Evolutionary conservation across 2,797 vertebrate genomes (phyloP).

Genomic region (Decapterus maruadsi): DNA sequence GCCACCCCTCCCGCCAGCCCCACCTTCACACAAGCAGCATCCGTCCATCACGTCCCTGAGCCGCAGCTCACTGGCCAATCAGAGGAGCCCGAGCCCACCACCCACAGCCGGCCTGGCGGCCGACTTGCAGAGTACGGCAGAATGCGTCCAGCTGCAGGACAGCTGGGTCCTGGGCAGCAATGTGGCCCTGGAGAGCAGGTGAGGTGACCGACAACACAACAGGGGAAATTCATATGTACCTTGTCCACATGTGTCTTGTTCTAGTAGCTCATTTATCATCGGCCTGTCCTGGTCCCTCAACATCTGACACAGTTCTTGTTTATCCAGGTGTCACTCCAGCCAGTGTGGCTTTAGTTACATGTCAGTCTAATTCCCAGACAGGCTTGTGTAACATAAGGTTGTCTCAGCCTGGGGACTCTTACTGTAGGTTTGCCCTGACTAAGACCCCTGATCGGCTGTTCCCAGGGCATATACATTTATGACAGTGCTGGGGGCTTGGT

Average conservation of each 20-base stretch:
- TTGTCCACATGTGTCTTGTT: no score
- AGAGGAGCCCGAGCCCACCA: conserved; percentile 96
- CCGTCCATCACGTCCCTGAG: conserved; percentile 97
- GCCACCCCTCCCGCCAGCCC: conserved; percentile 93
- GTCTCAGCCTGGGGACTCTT: no score
- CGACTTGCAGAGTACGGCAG: conserved; percentile 98
- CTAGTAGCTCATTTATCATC: no score
- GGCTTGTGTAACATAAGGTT: no score
- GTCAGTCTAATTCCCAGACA: no score
- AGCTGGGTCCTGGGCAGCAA: conserved; percentile 99
- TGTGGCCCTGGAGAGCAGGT: conserved; percentile 99
- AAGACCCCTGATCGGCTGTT: no score
- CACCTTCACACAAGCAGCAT: conserved; percentile 94
- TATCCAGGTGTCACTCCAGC: no score
- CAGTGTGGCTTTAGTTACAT: no score
- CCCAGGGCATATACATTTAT: no score
- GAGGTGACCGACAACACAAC: conserved; percentile 61
- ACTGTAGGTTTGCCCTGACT: no score
- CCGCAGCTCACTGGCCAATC: conserved; percentile 97
- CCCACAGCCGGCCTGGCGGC: conserved; percentile 96
- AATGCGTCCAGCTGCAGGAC: conserved; percentile 99
- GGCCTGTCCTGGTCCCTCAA: no score
- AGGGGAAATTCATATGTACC: conserved; percentile 27
- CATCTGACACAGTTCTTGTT: no score
- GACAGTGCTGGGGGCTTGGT: neutral